Evolutionary conservation across 2,888 invertebrate species (phyloP), one percentile per base, ranked within the genome.

Genomic region (Caenorhabditis panamensis): DNA sequence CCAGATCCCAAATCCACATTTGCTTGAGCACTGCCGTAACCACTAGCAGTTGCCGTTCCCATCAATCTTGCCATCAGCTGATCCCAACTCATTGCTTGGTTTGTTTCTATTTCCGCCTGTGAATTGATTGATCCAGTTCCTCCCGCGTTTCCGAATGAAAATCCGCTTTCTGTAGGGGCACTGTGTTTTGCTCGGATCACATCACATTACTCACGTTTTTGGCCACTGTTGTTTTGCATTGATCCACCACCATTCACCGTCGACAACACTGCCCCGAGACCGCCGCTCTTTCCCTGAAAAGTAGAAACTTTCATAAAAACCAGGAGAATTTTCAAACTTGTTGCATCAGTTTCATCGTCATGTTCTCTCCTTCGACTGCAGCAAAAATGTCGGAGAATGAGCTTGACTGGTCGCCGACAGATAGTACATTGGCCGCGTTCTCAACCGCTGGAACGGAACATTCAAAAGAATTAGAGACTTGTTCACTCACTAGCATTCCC

Each of bases 21-120:
- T 6, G 87, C 81, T 64, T 87, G 87, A 0, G 87, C 86, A 79
- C 86, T 84, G 24, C 86, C 86, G n/a, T 67, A 56, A 20, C 87
- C 87, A n/a, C 82, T 66, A 4, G 85, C 87, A 0, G 63, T 62
- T 1, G 86, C 85, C 11, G 79, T 73, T 26, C 84, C 87, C 51
- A 81, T 77, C n/a, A 87, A 41, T 72, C 84, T 77, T 2, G 85
- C 84, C 62, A 86, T 67, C 9, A 87, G 59, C 16, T 78, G 63
- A 56, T 85, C 82, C 86, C 86, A 87, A 9, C 84, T 87, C 26
- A 87, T 69, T 20, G 63, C 62, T 26, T 78, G 82, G 18, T 51
- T 54, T 11, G 82, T 68, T 11, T 68, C 41, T 20, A 86, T 78
- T 54, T 81, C 76, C n/a, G 87, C 82, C 20, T 76, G 28, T 0